Percentiles rank a stretch among this genome's conserved stretches.
Evolutionary conservation across 2,113 vertebrate genomes (phyloP).

Genomic region (Triplophysa rosa): DNA sequence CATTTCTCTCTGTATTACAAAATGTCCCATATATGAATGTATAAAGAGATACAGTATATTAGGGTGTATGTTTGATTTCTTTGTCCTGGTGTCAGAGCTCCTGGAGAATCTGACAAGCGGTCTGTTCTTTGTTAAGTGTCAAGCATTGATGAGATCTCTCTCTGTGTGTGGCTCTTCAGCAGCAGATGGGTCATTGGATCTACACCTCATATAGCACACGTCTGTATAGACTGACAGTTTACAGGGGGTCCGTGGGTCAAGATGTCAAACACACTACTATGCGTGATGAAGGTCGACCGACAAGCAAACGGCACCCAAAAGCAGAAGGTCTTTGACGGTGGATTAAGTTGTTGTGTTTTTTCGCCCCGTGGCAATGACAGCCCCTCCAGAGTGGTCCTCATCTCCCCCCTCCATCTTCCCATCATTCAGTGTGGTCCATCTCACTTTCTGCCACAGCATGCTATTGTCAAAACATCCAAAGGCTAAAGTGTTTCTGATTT

Average conservation of each 20-base stretch:
- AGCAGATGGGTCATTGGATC: slow-evolving; percentile 54
- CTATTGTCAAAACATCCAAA: slow-evolving; percentile 40
- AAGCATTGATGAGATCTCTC: slow-evolving; percentile 38
- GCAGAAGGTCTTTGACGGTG: slow-evolving; percentile 31
- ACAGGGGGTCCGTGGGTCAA: slow-evolving; percentile 9
- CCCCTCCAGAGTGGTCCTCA: slow-evolving; percentile 45
- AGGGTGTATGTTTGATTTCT: too few relatives aligned
- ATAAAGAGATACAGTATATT: too few relatives aligned
- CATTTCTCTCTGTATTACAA: too few relatives aligned
- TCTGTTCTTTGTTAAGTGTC: too few relatives aligned
- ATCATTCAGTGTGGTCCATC: background rate
- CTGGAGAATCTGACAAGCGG: too few relatives aligned
- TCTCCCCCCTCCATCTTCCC: background rate
- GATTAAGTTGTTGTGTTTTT: slow-evolving; percentile 52
- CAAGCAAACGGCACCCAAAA: background rate
- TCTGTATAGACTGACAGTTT: slow-evolving; percentile 6
- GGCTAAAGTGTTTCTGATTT: slow-evolving; percentile 44
- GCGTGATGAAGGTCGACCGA: background rate
- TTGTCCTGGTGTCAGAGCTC: too few relatives aligned
- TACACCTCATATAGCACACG: slow-evolving; percentile 25
- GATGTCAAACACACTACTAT: slow-evolving; percentile 12
- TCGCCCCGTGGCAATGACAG: slow-evolving; percentile 42
- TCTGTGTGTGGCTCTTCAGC: slow-evolving; percentile 61
- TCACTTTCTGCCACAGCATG: slow-evolving; percentile 10
- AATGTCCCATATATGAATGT: background rate